phyloP scores from a whole-genome alignment of 2,113 vertebrate species.

The Narcine bancroftii region DNA sequence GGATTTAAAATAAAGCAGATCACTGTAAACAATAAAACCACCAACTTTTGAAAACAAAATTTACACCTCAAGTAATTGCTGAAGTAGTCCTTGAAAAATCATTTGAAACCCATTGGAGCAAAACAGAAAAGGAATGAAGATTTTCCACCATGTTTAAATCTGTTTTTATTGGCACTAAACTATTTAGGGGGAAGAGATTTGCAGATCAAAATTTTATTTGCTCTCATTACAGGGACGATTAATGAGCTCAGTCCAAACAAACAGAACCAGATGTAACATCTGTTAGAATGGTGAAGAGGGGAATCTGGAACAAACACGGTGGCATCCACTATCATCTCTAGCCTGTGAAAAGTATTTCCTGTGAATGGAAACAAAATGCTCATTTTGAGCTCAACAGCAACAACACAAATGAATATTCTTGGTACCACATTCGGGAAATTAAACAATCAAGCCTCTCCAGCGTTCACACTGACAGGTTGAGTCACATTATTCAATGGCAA shows the following conservation, averaged over 20 bases:
- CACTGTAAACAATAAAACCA: not conserved
- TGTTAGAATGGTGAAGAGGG: not conserved
- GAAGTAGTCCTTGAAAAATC: not conserved
- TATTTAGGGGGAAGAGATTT: not conserved
- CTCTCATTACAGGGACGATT: not conserved
- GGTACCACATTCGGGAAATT: not conserved
- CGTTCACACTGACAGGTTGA: not conserved
- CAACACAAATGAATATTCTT: not conserved
- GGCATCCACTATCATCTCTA: not conserved
- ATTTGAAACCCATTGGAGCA: not conserved
- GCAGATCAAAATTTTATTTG: not conserved
- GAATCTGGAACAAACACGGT: not conserved
- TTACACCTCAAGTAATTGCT: not conserved
- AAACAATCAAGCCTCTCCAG: not conserved
- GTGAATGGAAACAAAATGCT: not conserved
- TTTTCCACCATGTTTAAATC: not conserved
- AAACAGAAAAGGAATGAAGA: not conserved
- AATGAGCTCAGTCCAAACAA: not conserved
- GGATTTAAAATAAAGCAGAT: not conserved
- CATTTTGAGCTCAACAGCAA: not conserved
- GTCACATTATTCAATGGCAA: not conserved
- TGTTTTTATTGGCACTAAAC: not conserved
- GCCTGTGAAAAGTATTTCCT: not conserved
- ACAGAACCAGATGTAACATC: not conserved
- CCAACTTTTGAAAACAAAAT: not conserved